Evolutionary conservation across 1,140 invertebrate species (phyloP).

Genomic region (Metaphire vulgaris): DNA sequence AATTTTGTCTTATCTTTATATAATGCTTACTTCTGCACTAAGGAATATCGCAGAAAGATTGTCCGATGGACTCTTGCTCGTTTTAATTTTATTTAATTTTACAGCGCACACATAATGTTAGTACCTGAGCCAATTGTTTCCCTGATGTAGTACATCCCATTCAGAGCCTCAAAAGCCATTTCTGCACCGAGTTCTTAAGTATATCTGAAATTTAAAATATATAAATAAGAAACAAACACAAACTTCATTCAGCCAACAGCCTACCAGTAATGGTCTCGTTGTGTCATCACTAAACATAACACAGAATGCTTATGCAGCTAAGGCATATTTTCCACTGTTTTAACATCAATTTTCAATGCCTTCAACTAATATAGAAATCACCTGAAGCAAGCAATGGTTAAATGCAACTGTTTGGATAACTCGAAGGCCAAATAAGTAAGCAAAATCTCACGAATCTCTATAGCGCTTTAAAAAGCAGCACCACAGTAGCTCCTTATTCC

Average conservation of each 20-base stretch:
- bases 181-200: neutral
- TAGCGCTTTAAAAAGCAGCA: no score
- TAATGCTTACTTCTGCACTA: neutral
- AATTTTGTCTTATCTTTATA: neutral
- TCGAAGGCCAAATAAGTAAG: no score
- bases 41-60: neutral
- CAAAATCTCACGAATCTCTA: no score
- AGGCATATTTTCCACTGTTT: neutral
- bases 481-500: no score
- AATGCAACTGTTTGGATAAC: no score
- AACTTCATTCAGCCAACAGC: neutral
- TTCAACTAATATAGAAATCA: neutral
- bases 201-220: neutral
- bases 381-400: no score
- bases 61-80: neutral
- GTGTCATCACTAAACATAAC: neutral
- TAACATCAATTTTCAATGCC: neutral
- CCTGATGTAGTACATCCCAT: constrained; percentile 18
- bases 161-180: constrained; percentile 8
- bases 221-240: neutral
- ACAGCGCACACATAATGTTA: no score
- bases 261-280: neutral
- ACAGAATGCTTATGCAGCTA: neutral
- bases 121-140: constrained; percentile 10
- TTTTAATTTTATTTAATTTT: neutral